Evolutionary conservation across 2,888 invertebrate genomes (phyloP).

Genomic region (Drosophila nr. perissopoda): DNA sequence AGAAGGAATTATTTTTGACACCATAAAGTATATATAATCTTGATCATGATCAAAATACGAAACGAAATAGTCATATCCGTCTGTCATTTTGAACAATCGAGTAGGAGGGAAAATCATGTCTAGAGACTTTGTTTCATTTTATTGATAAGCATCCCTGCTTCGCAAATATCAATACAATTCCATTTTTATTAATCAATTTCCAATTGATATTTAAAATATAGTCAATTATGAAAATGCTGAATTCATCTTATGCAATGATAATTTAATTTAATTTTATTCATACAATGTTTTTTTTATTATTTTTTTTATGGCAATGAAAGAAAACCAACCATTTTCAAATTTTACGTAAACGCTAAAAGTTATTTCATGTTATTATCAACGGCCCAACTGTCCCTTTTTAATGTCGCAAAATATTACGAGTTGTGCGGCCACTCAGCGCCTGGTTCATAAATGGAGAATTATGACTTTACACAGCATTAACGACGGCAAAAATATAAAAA

Average conservation of each 20-base stretch:
- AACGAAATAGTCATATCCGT: background rate
- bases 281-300: no score
- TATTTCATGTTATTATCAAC: slow-evolving; percentile 36
- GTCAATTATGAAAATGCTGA: background rate
- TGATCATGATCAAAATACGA: background rate
- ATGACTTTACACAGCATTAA: slow-evolving; percentile 64
- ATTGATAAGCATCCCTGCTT: background rate
- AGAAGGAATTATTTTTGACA: background rate
- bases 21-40: background rate
- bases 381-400: slow-evolving; percentile 10
- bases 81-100: background rate
- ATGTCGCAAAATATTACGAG: slow-evolving; percentile 8
- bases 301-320: background rate
- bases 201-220: background rate
- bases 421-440: slow-evolving; percentile 24
- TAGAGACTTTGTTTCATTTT: background rate
- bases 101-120: background rate
- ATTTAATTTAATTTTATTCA: background rate
- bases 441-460: slow-evolving; percentile 57
- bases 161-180: background rate
- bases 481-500: slow-evolving; percentile 9
- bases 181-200: background rate
- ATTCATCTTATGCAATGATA: background rate
- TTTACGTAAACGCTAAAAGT: slow-evolving; percentile 45
- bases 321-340: background rate